phyloP scores from a whole-genome alignment of 2,888 invertebrate genomes.

The Chrysina gloriosa region DNA sequence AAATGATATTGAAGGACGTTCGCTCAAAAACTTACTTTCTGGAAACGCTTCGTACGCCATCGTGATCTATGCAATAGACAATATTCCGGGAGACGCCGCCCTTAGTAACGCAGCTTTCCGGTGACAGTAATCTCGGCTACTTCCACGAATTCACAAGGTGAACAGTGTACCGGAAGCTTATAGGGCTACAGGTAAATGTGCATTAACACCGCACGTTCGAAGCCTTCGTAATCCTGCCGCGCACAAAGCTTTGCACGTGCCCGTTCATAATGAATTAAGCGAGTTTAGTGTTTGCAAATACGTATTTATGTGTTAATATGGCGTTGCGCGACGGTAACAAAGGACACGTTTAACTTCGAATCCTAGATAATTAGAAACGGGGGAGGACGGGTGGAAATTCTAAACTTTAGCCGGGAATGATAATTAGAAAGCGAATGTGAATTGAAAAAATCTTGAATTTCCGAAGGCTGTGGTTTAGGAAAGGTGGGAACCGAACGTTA shows the following conservation, averaged over 20 bases:
- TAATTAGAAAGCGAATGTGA: too few species aligned
- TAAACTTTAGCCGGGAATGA: too few species aligned
- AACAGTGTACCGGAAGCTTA: background rate
- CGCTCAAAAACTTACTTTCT: too few species aligned
- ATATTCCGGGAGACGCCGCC: background rate
- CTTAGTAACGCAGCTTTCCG: background rate
- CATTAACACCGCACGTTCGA: constrained; percentile 4
- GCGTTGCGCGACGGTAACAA: background rate
- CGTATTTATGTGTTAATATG: constrained; percentile 24
- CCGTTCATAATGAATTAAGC: constrained; percentile 26
- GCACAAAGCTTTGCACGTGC: background rate
- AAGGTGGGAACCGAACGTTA: too few species aligned
- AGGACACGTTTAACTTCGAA: too few species aligned
- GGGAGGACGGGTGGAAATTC: too few species aligned
- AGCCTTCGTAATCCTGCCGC: constrained; percentile 5
- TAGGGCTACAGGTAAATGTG: constrained; percentile 16
- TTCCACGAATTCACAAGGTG: constrained; percentile 7
- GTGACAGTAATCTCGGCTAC: background rate
- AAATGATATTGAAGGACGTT: too few species aligned
- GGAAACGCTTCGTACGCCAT: too few species aligned
- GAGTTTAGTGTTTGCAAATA: constrained; percentile 15
- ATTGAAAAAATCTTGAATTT: too few species aligned
- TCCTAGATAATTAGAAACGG: too few species aligned
- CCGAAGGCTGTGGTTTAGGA: too few species aligned
- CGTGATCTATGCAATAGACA: background rate